These are phyloP conservation scores for Dicentrarchus labrax DNA, from an alignment of 2,113 vertebrate genomes.

Conservation along the genomic window DNA sequence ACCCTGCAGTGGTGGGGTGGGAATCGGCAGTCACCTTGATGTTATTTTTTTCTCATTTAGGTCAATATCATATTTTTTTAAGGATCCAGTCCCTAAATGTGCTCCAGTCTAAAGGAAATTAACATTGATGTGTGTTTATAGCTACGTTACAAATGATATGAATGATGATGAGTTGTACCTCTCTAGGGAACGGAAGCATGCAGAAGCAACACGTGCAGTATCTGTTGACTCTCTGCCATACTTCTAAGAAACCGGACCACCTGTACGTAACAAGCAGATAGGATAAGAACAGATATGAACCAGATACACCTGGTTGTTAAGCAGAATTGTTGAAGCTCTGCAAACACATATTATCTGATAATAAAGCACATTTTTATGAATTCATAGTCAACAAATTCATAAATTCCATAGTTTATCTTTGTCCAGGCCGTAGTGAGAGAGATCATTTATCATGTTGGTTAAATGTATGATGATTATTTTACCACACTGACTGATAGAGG, in stretches of 20 bases:
- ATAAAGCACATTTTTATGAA: background rate
- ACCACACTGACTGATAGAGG: background rate
- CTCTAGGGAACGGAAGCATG: background rate
- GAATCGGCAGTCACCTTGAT: background rate
- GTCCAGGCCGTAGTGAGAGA: background rate
- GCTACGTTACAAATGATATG: background rate
- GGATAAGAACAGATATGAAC: background rate
- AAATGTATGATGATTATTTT: background rate
- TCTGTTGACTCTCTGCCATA: constrained; percentile 1
- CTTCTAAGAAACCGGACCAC: background rate
- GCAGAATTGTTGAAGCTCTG: background rate
- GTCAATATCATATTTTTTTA: background rate
- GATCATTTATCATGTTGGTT: background rate
- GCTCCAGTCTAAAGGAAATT: too few relatives aligned
- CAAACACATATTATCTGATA: background rate
- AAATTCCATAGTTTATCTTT: background rate
- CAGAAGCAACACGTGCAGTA: background rate
- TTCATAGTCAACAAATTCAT: background rate
- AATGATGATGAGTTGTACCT: background rate
- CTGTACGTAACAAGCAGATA: background rate
- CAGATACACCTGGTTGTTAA: too few relatives aligned
- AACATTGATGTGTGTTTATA: background rate
- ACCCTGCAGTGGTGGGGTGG: background rate
- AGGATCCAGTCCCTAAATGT: too few relatives aligned
- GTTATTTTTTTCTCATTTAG: background rate